These are phyloP conservation scores for Ennomos erosarius DNA, from an alignment of 2,888 invertebrate genomes.

Conservation along the genomic window DNA sequence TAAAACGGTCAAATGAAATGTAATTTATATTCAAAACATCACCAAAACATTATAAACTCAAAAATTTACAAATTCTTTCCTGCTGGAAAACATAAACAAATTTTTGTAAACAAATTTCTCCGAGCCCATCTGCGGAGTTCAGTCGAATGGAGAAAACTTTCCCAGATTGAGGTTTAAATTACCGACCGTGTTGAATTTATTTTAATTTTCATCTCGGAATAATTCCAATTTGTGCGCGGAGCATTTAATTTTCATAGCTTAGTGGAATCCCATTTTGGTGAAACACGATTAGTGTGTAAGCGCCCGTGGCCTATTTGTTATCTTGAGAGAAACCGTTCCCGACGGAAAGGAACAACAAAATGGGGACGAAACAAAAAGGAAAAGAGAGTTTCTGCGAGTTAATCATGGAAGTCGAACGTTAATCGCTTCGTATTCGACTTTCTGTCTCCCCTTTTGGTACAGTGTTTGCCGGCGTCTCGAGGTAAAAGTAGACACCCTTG, in stretches of 20 bases:
- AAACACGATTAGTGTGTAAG: slow-evolving; percentile 70
- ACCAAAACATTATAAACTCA: slow-evolving; percentile 16
- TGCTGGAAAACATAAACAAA: slow-evolving; percentile 21
- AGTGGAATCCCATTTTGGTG: slow-evolving; percentile 67
- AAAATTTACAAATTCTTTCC: slow-evolving; percentile 18
- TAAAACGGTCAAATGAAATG: neutral
- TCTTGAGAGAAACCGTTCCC: slow-evolving; percentile 59
- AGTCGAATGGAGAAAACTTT: slow-evolving; percentile 55
- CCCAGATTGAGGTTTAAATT: slow-evolving; percentile 62
- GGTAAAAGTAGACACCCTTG: slow-evolving; percentile 46
- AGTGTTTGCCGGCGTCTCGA: slow-evolving; percentile 50
- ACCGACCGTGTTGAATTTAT: slow-evolving; percentile 63
- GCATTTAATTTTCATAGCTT: slow-evolving; percentile 73
- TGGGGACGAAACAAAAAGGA: slow-evolving; percentile 47
- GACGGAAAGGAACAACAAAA: slow-evolving; percentile 48
- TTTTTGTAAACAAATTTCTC: slow-evolving; percentile 37
- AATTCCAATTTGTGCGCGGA: slow-evolving; percentile 66
- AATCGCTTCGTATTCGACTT: slow-evolving; percentile 57
- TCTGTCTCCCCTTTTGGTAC: slow-evolving; percentile 53
- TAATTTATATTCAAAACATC: slow-evolving; percentile 24
- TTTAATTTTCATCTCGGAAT: slow-evolving; percentile 67
- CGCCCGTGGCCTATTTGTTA: slow-evolving; percentile 70
- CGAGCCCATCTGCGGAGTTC: slow-evolving; percentile 47
- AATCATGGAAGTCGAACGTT: slow-evolving; percentile 68
- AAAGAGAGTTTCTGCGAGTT: slow-evolving; percentile 59